Evolutionary conservation across 1,140 invertebrate genomes (phyloP).

Genomic region (Calephelis nemesis): DNA sequence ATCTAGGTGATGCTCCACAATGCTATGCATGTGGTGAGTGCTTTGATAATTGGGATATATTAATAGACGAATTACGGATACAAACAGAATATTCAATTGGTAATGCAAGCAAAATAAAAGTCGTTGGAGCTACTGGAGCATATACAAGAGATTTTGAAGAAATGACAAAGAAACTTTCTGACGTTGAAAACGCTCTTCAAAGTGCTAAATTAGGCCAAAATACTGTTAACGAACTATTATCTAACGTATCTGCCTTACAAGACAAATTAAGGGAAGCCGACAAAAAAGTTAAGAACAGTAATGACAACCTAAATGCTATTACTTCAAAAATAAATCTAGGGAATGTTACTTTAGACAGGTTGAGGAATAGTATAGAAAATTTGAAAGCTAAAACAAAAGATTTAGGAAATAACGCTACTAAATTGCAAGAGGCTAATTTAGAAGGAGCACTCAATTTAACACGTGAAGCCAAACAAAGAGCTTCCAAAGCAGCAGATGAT

Average conservation of each 20-base stretch:
- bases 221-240: constrained; percentile 84
- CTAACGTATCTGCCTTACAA: constrained; percentile 70
- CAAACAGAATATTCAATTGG: constrained; percentile 88
- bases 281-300: constrained; percentile 74
- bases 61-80: constrained; percentile 86
- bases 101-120: constrained; percentile 94
- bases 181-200: constrained; percentile 88
- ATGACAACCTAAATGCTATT: constrained; percentile 85
- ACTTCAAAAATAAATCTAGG: constrained; percentile 88
- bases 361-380: constrained; percentile 85
- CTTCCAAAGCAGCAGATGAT: constrained; percentile 84
- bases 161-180: constrained; percentile 91
- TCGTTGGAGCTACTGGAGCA: constrained; percentile 94
- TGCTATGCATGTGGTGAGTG: constrained; percentile 98
- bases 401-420: constrained; percentile 92
- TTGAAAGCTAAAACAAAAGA: constrained; percentile 87
- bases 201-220: constrained; percentile 87
- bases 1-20: constrained; percentile 91
- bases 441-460: constrained; percentile 96
- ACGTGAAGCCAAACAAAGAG: constrained; percentile 86
- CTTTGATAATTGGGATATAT: constrained; percentile 98
- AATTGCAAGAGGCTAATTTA: constrained; percentile 95
- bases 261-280: constrained; percentile 72
- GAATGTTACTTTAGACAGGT: constrained; percentile 86
- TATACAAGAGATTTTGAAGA: constrained; percentile 96